Conservation (phyloP, 2,888 invertebrate genomes). For the Xestobium rufovillosum region DNA sequence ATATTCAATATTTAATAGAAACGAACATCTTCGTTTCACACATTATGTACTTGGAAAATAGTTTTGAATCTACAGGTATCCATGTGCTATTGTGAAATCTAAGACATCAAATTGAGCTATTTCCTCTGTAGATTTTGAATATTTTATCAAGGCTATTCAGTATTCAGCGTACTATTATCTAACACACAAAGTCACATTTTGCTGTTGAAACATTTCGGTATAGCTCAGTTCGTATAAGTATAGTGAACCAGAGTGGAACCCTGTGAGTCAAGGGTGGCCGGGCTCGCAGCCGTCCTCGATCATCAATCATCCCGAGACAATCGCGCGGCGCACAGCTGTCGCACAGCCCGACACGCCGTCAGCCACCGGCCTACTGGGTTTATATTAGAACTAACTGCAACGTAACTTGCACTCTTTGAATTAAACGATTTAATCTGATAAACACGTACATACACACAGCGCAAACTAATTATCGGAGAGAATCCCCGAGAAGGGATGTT, state of each 20-base stretch:
- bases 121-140: background rate
- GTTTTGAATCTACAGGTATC: no score
- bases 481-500: background rate
- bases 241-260: constrained; percentile 38
- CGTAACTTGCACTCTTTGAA: constrained; percentile 32
- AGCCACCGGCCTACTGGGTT: constrained; percentile 40
- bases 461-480: constrained; percentile 1
- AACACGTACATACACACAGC: constrained; percentile 6
- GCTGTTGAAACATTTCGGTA: constrained; percentile 15
- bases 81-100: no score
- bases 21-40: no score
- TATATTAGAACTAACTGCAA: constrained; percentile 38
- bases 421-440: constrained; percentile 39
- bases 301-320: constrained; percentile 56
- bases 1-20: no score
- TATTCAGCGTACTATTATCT: background rate
- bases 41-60: no score
- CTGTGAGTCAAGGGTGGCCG: constrained; percentile 40
- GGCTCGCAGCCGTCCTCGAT: constrained; percentile 46
- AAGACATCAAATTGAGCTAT: background rate
- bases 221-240: constrained; percentile 28
- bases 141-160: constrained; percentile 1
- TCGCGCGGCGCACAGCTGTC: constrained; percentile 55
- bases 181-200: constrained; percentile 1
- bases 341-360: constrained; percentile 42